These are phyloP conservation scores for Mus caroli DNA, from an alignment of 2,797 vertebrate species.

Conservation along the genomic window DNA sequence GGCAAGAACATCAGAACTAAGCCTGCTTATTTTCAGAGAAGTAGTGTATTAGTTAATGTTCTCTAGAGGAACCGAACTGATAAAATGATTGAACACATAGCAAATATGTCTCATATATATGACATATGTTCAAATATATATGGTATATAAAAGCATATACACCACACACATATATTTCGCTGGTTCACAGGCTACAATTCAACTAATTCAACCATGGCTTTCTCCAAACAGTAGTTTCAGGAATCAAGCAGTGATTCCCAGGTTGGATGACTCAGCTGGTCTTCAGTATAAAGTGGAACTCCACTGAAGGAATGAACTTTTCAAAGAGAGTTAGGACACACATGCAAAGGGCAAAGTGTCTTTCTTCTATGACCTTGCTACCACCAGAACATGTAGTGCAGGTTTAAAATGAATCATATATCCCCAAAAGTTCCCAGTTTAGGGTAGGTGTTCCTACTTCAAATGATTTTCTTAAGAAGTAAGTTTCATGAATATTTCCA, in stretches of 20 bases:
- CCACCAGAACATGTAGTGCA: neutral
- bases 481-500: neutral
- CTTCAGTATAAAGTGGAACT: neutral
- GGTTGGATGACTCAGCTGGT: neutral
- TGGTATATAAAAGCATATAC: neutral
- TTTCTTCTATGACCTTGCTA: neutral
- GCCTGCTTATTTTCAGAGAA: conserved; percentile 52
- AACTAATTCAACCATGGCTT: too few relatives aligned
- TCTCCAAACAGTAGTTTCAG: neutral
- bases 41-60: neutral
- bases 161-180: neutral
- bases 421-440: neutral
- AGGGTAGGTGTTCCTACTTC: neutral
- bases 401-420: neutral
- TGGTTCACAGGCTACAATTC: fast-evolving
- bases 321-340: neutral
- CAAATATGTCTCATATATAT: neutral
- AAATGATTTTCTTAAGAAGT: neutral
- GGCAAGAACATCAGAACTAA: conserved; percentile 23
- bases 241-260: neutral
- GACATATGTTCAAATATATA: neutral
- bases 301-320: neutral
- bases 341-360: too few relatives aligned
- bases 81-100: neutral
- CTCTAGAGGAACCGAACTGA: neutral